These are phyloP conservation scores for Oxystoma pomonae DNA, from an alignment of 2,888 invertebrate genomes.

Conservation along the genomic window DNA sequence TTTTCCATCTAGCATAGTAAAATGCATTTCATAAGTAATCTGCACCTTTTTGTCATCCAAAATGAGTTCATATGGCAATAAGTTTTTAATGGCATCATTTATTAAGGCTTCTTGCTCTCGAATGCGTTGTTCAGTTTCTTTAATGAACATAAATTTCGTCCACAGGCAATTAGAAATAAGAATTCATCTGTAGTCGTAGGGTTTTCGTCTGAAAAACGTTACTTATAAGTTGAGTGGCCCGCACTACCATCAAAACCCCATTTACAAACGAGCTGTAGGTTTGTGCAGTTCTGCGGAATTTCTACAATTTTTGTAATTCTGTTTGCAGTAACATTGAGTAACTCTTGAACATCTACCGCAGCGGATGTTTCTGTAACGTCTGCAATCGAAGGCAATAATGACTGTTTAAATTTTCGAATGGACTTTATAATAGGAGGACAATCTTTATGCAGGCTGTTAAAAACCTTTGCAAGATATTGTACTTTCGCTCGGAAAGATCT, in stretches of 20 bases:
- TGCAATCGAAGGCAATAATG: not conserved
- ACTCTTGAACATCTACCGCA: not conserved
- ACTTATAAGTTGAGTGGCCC: not conserved
- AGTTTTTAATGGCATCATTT: constrained; percentile 1
- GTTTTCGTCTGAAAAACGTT: not conserved
- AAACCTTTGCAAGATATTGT: no score
- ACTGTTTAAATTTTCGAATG: not conserved
- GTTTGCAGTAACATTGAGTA: not conserved
- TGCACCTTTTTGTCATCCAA: not conserved
- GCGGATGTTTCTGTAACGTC: not conserved
- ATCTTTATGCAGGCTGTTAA: no score
- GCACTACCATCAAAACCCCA: not conserved
- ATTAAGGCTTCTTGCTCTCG: not conserved
- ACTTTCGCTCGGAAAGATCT: no score
- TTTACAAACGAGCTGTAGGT: constrained; percentile 2
- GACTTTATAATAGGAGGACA: not conserved
- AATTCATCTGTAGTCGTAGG: not conserved
- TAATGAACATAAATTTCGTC: not conserved
- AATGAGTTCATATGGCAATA: not conserved
- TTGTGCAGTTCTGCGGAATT: not conserved
- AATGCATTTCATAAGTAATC: not conserved
- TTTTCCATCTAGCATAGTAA: constrained; percentile 5
- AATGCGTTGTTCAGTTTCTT: not conserved
- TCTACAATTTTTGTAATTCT: not conserved
- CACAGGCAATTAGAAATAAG: not conserved